Evolutionary conservation across 2,888 invertebrate species (phyloP).

Genomic region (Rugalucina vietnamica): DNA sequence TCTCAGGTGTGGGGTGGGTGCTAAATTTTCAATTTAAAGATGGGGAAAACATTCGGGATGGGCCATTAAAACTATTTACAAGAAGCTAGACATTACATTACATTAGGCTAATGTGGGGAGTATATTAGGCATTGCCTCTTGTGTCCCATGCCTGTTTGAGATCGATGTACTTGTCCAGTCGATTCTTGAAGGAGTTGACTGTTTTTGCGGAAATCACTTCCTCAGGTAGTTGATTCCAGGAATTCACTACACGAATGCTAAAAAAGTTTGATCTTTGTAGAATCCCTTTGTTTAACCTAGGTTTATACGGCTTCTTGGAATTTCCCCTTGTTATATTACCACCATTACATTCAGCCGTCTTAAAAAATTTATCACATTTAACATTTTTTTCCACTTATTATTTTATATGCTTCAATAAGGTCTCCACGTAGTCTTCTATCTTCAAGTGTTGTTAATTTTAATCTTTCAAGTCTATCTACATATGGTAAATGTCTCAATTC

Average conservation of each 20-base stretch:
- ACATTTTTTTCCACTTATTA: not conserved
- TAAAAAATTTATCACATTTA: not conserved
- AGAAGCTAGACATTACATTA: not conserved
- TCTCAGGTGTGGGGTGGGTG: no score
- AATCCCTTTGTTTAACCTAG: not conserved
- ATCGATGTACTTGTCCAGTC: not conserved
- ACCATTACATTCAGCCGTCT: not conserved
- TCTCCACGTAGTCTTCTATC: not conserved
- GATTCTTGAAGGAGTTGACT: not conserved
- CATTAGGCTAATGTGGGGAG: not conserved
- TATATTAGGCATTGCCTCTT: conserved; percentile 5
- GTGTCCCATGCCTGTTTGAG: not conserved
- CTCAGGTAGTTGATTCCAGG: not conserved
- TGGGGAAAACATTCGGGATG: no score
- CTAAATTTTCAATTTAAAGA: no score
- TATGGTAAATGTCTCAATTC: not conserved
- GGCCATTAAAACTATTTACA: no score
- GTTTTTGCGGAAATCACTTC: not conserved
- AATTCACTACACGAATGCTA: not conserved
- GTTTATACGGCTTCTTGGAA: not conserved
- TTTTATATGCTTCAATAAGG: not conserved
- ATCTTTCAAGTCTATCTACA: not conserved
- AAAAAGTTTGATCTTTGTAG: not conserved
- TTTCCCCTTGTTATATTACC: not conserved
- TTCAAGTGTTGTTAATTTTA: not conserved